Evolutionary conservation across 2,888 invertebrate species (phyloP).

Genomic region (Diachrysia chrysitis): DNA sequence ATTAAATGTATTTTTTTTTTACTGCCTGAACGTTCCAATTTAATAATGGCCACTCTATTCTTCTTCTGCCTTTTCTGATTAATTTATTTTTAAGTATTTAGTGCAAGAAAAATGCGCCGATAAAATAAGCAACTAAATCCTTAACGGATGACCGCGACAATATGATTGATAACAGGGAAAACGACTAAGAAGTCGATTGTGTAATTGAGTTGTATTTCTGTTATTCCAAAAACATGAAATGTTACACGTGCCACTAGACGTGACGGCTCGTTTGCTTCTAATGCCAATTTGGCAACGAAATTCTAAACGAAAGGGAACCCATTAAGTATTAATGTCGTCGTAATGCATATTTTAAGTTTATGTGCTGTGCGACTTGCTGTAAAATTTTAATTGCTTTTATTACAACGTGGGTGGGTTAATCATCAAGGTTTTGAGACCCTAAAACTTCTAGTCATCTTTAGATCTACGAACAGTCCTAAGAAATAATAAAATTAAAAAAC

Average conservation of each 20-base stretch:
- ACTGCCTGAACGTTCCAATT: too few relatives aligned
- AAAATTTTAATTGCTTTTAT: conserved; percentile 3
- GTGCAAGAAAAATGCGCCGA: too few relatives aligned
- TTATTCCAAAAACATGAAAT: conserved; percentile 34
- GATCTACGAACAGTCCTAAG: too few relatives aligned
- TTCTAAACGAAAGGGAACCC: conserved; percentile 14
- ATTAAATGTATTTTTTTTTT: too few relatives aligned
- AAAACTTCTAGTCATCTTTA: background rate
- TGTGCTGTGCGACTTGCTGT: background rate
- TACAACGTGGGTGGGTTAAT: background rate
- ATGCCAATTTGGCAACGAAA: conserved; percentile 46
- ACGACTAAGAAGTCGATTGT: background rate
- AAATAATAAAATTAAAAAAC: background rate
- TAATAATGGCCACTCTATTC: too few relatives aligned
- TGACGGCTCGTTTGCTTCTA: conserved; percentile 18
- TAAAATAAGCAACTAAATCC: too few relatives aligned
- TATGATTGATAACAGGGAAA: too few relatives aligned
- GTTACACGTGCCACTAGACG: conserved; percentile 38
- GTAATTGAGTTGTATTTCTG: background rate
- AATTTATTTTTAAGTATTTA: too few relatives aligned
- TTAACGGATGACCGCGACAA: too few relatives aligned
- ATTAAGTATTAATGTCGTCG: conserved; percentile 14
- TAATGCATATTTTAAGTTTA: conserved; percentile 29
- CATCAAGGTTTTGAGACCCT: background rate
- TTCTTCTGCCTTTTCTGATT: too few relatives aligned